Base-by-base conservation (phyloP, 2,113 vertebrate species). In the Phylloscopus whistleri region DNA sequence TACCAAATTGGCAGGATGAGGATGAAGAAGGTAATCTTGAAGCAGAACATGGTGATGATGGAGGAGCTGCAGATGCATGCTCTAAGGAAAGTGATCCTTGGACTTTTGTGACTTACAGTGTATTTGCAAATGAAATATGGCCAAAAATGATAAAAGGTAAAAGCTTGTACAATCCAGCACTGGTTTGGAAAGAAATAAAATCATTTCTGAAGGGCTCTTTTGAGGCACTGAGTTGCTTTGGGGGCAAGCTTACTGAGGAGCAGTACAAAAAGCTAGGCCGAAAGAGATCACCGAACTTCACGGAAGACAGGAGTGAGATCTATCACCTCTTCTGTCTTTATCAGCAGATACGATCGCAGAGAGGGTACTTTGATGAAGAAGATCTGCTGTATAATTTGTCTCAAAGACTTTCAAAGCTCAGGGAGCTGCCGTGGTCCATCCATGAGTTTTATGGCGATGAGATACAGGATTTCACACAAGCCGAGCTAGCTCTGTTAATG, bases 101-200 rank as follows among this genome's bases (percentile, higher is more conserved):
- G 9, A 91, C 96, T 30, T 98, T 97, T 18, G 97, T 98, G 80
- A 98, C 98, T 12, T 98, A 98, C 1, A 79, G 55, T 55, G 84
- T 98, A 18, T 98, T 98, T 93, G 80, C 95, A 75, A 94, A 87
- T 73, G 97, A 98, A 94, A 97, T 98, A 33, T 98, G 98, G 98
- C 98, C 98, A 51, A 98, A 98, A 89, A 98, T 98, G 97, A 88
- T 94, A 75, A 98, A 98, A 94, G 98, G 98, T 62, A 98, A 98
- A 95, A 96, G 94, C 44, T n/a, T 87, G n/a, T 98, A 98, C 81
- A 98, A 98, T 86, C 97, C 98, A 23, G 97, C 98, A 3, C 94
- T 98, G 72, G 96, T 98, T 59, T 98, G 98, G 98, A 98, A 98
- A 90, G 98, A 98, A 96, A 98, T 98, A 74, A 98, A 98, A 68